Percentiles rank a stretch among this genome's conserved stretches.
Conservation (phyloP, 1,140 invertebrate species). For the Drosophila bipectinata region DNA sequence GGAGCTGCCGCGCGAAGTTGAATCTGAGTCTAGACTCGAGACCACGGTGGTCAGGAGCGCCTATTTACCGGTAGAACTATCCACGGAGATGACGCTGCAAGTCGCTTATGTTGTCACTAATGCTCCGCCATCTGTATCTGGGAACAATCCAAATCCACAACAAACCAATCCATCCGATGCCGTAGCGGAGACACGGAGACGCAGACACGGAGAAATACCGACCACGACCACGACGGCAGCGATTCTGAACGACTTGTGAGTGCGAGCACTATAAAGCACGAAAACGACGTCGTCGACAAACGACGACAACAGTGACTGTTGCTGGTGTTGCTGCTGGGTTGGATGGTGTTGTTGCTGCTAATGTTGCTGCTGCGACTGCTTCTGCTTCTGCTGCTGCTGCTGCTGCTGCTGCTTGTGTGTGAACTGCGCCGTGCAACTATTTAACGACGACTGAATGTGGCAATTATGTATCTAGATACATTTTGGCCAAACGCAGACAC, state of each 20-base stretch:
- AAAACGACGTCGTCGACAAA: conserved; percentile 59
- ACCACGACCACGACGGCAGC: conserved; percentile 72
- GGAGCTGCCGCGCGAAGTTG: neutral
- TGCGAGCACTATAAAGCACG: conserved; percentile 75
- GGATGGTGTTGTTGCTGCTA: conserved; percentile 25
- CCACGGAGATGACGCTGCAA: neutral
- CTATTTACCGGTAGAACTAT: conserved; percentile 36
- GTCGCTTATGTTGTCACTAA: no score
- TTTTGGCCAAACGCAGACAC: conserved; percentile 76
- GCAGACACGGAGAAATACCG: conserved; percentile 38
- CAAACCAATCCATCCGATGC: conserved; percentile 47
- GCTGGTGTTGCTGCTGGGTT: conserved; percentile 45
- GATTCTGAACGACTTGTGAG: conserved; percentile 80
- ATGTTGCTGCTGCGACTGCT: conserved; percentile 16
- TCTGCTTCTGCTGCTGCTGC: conserved; percentile 13
- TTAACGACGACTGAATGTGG: conserved; percentile 84
- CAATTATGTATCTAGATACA: conserved; percentile 84
- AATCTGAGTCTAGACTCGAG: no score
- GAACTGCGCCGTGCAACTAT: conserved; percentile 84
- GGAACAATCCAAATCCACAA: neutral
- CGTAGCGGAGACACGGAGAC: conserved; percentile 36
- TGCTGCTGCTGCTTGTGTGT: conserved; percentile 34
- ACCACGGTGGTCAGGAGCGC: neutral
- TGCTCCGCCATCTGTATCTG: no score
- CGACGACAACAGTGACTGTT: conserved; percentile 37